A percentile compares a stretch with the other conserved stretches of the same genome.
Evolutionary conservation across 2,113 vertebrate species (phyloP).

Genomic region (Dolichotis patagonum): DNA sequence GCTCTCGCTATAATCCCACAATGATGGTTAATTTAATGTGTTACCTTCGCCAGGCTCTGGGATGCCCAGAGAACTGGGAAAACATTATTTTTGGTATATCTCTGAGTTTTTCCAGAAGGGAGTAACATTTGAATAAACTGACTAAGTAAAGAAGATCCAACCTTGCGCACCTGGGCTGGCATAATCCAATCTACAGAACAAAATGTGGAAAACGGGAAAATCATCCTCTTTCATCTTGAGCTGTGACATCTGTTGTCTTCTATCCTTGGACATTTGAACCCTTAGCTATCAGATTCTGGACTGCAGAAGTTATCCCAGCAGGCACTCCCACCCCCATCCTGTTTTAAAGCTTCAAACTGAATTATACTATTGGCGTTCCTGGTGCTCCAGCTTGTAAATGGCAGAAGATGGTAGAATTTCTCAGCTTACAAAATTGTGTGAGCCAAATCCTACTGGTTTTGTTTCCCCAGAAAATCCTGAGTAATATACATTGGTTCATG

Average conservation of each 20-base stretch:
- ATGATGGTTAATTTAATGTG: neutral
- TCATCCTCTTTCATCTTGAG: neutral
- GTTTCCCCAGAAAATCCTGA: neutral
- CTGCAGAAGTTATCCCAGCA: neutral
- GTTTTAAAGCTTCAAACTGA: neutral
- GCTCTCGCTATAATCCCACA: neutral
- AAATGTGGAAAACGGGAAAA: neutral
- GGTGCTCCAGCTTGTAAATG: neutral
- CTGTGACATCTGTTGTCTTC: neutral
- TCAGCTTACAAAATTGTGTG: neutral
- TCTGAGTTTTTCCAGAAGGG: neutral
- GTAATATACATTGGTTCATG: neutral
- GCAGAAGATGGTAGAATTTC: neutral
- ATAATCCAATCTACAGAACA: no score
- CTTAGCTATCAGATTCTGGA: neutral
- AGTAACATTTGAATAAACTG: neutral
- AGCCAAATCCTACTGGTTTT: neutral
- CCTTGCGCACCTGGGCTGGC: no score
- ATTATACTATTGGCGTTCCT: neutral
- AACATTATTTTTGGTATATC: neutral
- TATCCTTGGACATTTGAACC: neutral
- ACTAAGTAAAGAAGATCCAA: neutral
- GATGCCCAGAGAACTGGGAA: neutral
- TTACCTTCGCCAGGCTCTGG: rapidly evolving
- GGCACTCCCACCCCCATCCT: rapidly evolving